Evolutionary conservation across 2,113 vertebrate species (phyloP).

Genomic region (Lates calcarifer): DNA sequence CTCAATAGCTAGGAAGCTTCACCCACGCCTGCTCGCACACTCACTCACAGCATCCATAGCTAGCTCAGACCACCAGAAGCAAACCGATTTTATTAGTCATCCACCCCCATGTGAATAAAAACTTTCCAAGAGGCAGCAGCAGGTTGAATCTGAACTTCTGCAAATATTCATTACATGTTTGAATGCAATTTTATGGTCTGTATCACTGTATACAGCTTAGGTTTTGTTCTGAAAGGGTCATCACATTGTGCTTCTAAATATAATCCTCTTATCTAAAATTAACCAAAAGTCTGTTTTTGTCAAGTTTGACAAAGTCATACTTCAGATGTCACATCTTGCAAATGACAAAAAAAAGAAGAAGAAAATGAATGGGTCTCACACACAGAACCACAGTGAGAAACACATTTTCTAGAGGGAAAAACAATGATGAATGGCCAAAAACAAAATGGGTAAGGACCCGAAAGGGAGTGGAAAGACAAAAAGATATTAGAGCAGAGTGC

Average conservation of each 20-base stretch:
- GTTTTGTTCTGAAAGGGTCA: conserved; percentile 10
- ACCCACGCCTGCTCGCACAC: conserved; percentile 74
- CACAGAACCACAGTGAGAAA: conserved; percentile 30
- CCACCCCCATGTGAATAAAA: conserved; percentile 69
- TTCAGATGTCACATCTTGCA: conserved; percentile 10
- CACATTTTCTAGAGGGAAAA: conserved; percentile 38
- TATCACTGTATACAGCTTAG: no score
- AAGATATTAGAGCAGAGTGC: conserved; percentile 68
- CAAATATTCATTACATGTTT: conserved; percentile 8
- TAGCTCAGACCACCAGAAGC: conserved; percentile 68
- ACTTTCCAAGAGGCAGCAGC: conserved; percentile 59
- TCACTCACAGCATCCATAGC: conserved; percentile 61
- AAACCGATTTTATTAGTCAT: conserved; percentile 76
- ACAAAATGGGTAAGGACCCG: conserved; percentile 41
- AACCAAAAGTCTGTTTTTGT: conserved; percentile 14
- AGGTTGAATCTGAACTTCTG: conserved; percentile 49
- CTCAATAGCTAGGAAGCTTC: conserved; percentile 72
- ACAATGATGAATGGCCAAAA: conserved; percentile 56
- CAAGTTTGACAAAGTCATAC: conserved; percentile 19
- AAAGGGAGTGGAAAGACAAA: conserved; percentile 53
- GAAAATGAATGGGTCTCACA: conserved; percentile 20
- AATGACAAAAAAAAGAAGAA: conserved; percentile 7
- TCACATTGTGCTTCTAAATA: conserved; percentile 22
- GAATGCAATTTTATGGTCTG: not conserved
- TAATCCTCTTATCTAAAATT: conserved; percentile 21